Evolutionary conservation across 2,888 invertebrate species (phyloP).

Genomic region (Cerastis rubricosa): DNA sequence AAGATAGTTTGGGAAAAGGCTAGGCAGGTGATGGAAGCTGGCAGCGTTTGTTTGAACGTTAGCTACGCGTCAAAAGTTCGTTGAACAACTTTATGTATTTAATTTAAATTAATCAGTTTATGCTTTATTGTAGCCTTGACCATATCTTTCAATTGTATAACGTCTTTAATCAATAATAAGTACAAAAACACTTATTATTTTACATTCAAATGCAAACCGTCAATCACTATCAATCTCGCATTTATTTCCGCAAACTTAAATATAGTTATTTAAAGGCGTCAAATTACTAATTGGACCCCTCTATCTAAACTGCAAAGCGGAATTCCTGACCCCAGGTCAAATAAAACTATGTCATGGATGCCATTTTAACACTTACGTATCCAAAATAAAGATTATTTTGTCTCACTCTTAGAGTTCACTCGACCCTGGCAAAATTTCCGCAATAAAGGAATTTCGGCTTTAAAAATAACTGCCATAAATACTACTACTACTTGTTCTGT

Average conservation of each 20-base stretch:
- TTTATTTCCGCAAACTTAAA: not conserved
- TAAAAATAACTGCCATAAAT: not conserved
- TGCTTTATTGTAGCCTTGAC: no score
- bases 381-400: conserved; percentile 4
- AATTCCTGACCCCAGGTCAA: conserved; percentile 7
- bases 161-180: not conserved
- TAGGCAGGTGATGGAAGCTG: no score
- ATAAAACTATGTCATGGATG: conserved; percentile 26
- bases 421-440: conserved; percentile 5
- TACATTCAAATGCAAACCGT: not conserved
- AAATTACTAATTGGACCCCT: conserved; percentile 5
- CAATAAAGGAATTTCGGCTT: not conserved
- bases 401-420: not conserved
- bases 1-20: no score
- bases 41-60: no score
- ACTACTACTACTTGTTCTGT: no score
- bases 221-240: not conserved
- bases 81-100: not conserved
- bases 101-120: not conserved
- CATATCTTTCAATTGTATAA: not conserved
- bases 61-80: no score
- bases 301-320: conserved; percentile 7
- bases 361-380: conserved; percentile 2
- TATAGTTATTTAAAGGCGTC: not conserved
- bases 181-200: no score